Conservation (phyloP, 2,113 vertebrate genomes). For the Epinephelus cyanopodus region DNA sequence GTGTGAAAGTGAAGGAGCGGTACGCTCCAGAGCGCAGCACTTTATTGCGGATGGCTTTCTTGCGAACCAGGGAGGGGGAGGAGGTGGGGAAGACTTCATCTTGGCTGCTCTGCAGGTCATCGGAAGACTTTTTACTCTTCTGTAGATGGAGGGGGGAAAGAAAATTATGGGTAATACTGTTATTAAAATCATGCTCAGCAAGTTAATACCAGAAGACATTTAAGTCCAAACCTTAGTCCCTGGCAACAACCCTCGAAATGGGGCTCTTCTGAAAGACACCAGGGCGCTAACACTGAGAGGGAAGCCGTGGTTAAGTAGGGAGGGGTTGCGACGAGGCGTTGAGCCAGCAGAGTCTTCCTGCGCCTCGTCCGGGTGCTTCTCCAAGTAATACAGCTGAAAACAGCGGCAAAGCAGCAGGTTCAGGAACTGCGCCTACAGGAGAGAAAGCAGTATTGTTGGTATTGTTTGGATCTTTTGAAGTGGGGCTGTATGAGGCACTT, state of each 20-base stretch:
- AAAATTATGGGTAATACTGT: not conserved
- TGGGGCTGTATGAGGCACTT: too few relatives aligned
- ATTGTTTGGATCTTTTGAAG: too few relatives aligned
- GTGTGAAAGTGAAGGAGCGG: slow-evolving; percentile 90
- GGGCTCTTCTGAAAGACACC: slow-evolving; percentile 93
- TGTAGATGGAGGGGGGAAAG: not conserved
- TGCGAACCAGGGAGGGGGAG: slow-evolving; percentile 92
- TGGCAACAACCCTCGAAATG: slow-evolving; percentile 73
- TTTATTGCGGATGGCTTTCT: slow-evolving; percentile 95
- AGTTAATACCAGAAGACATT: too few relatives aligned
- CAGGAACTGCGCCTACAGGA: slow-evolving; percentile 89
- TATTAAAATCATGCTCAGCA: not conserved
- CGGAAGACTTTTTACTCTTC: slow-evolving; percentile 49
- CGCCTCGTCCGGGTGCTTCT: slow-evolving; percentile 89
- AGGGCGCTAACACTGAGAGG: slow-evolving; percentile 93
- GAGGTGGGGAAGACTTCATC: slow-evolving; percentile 86
- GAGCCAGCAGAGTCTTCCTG: slow-evolving; percentile 48
- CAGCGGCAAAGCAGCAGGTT: slow-evolving; percentile 94
- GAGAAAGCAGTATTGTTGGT: not conserved
- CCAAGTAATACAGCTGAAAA: slow-evolving; percentile 92
- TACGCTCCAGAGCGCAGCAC: slow-evolving; percentile 93
- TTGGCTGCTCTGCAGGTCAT: slow-evolving; percentile 62
- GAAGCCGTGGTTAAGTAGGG: slow-evolving; percentile 89
- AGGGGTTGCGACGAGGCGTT: slow-evolving; percentile 67
- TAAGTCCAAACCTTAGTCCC: slow-evolving; percentile 79